Evolutionary conservation across 2,797 vertebrate species (phyloP).

Genomic region (Microchirus variegatus): DNA sequence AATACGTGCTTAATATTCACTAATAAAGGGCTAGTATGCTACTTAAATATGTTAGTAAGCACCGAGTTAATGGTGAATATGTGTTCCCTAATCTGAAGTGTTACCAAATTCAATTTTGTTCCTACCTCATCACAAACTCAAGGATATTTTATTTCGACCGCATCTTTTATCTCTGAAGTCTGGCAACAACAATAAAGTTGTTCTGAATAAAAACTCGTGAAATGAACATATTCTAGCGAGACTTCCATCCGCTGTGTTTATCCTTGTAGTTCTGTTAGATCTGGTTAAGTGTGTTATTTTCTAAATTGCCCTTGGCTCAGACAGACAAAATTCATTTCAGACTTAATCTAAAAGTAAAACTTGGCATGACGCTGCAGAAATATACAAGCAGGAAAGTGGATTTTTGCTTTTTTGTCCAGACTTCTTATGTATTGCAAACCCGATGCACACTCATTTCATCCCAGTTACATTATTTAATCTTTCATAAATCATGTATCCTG

Average conservation of each 20-base stretch:
- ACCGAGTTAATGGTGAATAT: too few relatives aligned
- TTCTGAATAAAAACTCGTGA: slow-evolving; percentile 7
- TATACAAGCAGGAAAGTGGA: slow-evolving; percentile 24
- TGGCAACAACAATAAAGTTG: not conserved
- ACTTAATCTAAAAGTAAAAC: slow-evolving; percentile 38
- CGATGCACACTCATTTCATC: slow-evolving; percentile 47
- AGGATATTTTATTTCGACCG: slow-evolving; percentile 1
- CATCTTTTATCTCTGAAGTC: not conserved
- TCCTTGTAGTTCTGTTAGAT: slow-evolving; percentile 34
- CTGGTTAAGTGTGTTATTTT: slow-evolving; percentile 39
- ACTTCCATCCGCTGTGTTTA: slow-evolving; percentile 2
- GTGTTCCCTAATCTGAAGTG: too few relatives aligned
- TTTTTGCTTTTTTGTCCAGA: slow-evolving; percentile 22
- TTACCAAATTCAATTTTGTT: not conserved
- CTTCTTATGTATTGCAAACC: slow-evolving; percentile 19
- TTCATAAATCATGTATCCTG: slow-evolving; percentile 61
- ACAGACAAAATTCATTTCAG: slow-evolving; percentile 44
- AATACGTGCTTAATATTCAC: too few relatives aligned
- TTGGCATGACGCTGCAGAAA: slow-evolving; percentile 60
- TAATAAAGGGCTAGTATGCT: too few relatives aligned
- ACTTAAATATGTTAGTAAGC: too few relatives aligned
- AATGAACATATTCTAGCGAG: slow-evolving; percentile 11
- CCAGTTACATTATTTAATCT: slow-evolving; percentile 58
- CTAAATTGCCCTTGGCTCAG: slow-evolving; percentile 32
- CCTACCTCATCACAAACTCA: not conserved